Conservation (phyloP, 2,888 invertebrate species). For the Stratiomys singularior region DNA sequence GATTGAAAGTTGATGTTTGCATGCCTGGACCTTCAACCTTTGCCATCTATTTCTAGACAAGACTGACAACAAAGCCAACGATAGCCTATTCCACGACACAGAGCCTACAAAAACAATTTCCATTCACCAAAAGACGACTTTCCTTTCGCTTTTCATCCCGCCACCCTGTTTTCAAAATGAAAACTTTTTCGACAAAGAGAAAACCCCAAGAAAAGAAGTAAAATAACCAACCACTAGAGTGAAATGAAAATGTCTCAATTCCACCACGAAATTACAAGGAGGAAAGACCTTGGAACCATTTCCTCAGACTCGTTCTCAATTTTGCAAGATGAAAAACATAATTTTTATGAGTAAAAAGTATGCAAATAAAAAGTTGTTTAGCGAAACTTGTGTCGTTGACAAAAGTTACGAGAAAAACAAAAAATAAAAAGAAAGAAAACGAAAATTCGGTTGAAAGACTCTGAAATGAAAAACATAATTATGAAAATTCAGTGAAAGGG, state of each 20-base stretch:
- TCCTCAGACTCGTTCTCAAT: too few species aligned
- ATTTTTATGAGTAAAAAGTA: too few species aligned
- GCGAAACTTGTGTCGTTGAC: too few species aligned
- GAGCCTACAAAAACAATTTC: neutral
- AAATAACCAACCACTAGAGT: neutral
- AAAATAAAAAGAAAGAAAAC: too few species aligned
- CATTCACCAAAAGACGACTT: neutral
- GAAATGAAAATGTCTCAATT: constrained; percentile 25
- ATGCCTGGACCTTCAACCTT: neutral
- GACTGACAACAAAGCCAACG: neutral
- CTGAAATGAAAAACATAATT: too few species aligned
- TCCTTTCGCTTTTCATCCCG: constrained; percentile 4
- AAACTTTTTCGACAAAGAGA: neutral
- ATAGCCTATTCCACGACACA: too few species aligned
- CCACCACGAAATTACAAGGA: neutral
- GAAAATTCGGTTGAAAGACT: too few species aligned
- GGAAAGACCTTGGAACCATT: neutral
- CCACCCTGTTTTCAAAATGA: constrained; percentile 11
- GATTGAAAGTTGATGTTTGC: neutral
- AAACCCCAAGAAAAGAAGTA: neutral
- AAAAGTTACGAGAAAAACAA: too few species aligned
- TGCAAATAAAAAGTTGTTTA: too few species aligned
- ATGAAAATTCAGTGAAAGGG: too few species aligned
- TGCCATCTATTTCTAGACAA: neutral
- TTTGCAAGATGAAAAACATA: too few species aligned